Evolutionary conservation across 2,888 invertebrate genomes (phyloP).

Genomic region (Melanotus villosus): DNA sequence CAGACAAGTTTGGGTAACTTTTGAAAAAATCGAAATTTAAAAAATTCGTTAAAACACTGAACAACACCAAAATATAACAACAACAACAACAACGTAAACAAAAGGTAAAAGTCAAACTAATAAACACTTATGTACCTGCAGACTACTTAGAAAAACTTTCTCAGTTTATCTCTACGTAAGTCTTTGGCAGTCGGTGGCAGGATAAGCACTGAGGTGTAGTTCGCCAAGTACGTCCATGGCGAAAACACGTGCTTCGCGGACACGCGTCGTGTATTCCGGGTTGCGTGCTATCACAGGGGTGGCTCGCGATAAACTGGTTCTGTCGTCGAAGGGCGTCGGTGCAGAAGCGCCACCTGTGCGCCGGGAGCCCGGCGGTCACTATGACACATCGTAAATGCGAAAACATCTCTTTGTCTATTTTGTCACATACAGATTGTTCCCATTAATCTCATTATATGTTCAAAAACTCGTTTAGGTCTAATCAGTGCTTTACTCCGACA

Average conservation of each 20-base stretch:
- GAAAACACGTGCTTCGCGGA: conserved; percentile 51
- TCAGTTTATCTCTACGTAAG: not conserved
- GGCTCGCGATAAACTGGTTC: conserved; percentile 65
- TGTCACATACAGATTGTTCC: conserved; percentile 43
- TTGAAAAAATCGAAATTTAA: too few relatives aligned
- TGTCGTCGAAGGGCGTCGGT: conserved; percentile 60
- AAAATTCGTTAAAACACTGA: not conserved
- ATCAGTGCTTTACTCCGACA: conserved; percentile 4
- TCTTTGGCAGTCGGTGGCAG: not conserved
- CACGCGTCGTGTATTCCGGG: conserved; percentile 39
- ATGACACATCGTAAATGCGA: conserved; percentile 59
- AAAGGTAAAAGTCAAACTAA: not conserved
- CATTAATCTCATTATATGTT: conserved; percentile 23
- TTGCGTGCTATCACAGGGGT: conserved; percentile 58
- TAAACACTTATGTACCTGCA: conserved; percentile 16
- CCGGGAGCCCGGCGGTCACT: conserved; percentile 60
- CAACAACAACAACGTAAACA: not conserved
- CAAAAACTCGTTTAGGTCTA: conserved; percentile 7
- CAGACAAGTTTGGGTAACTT: too few relatives aligned
- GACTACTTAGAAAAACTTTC: conserved; percentile 4
- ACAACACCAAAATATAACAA: not conserved
- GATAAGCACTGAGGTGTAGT: not conserved
- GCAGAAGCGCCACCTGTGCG: conserved; percentile 63
- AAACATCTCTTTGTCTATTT: conserved; percentile 51
- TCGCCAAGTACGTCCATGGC: conserved; percentile 8